Conservation (phyloP, 2,113 vertebrate species). For the Barnardius zonarius region DNA sequence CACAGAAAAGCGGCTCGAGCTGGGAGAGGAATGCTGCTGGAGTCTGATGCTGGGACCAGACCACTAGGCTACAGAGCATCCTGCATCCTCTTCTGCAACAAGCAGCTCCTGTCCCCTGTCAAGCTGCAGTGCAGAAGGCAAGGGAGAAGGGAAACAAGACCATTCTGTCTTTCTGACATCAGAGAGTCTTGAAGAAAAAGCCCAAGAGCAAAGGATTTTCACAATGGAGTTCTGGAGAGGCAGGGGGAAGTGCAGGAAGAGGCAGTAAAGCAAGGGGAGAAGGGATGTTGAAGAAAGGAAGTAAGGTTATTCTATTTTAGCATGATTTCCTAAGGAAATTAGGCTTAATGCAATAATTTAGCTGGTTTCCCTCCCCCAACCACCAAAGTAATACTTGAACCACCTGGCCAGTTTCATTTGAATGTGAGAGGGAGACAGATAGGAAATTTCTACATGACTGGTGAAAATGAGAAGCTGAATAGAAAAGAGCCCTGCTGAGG, state of each 20-base stretch:
- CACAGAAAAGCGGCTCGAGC: not conserved
- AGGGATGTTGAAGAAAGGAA: not conserved
- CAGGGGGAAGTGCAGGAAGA: not conserved
- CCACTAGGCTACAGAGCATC: not conserved
- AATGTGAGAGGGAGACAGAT: not conserved
- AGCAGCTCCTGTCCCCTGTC: not conserved
- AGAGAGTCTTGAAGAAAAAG: not conserved
- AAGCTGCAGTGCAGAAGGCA: not conserved
- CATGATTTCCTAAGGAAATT: not conserved
- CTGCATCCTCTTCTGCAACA: not conserved
- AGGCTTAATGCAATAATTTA: not conserved
- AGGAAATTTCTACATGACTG: not conserved
- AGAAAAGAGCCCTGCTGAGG: not conserved
- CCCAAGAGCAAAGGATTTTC: not conserved
- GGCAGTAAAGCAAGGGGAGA: not conserved
- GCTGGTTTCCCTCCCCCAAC: not conserved
- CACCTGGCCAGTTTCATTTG: not conserved
- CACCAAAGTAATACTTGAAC: not conserved
- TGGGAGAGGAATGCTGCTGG: not conserved
- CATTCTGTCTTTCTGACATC: not conserved
- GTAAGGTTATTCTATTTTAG: not conserved
- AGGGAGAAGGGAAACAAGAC: not conserved
- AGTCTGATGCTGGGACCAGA: not conserved
- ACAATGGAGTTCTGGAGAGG: not conserved
- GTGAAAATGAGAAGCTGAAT: not conserved